phyloP scores from a whole-genome alignment of 2,113 vertebrate genomes.

The Cebidichthys violaceus region DNA sequence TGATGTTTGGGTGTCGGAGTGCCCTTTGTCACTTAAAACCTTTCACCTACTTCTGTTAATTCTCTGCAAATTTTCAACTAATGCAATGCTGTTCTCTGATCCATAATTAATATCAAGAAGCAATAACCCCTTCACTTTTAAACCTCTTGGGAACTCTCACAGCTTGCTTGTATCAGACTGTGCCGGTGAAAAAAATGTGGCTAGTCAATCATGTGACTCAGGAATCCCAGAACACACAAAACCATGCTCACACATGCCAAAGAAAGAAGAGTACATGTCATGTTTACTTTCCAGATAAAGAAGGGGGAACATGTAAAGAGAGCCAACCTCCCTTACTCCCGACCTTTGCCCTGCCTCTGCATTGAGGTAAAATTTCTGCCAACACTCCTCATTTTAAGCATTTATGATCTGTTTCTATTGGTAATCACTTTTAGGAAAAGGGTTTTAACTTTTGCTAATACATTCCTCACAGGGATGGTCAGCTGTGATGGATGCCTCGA shows the following conservation, averaged over 20 bases:
- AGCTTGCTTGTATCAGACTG: background rate
- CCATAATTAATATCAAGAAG: background rate
- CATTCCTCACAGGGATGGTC: conserved; percentile 86
- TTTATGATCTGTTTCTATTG: background rate
- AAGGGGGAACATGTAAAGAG: conserved; percentile 82
- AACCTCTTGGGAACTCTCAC: background rate
- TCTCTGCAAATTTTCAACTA: background rate
- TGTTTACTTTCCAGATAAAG: conserved; percentile 83
- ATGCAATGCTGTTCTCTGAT: background rate
- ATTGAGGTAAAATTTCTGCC: conserved; percentile 85
- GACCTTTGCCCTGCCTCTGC: conserved; percentile 89
- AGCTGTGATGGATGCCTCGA: conserved; percentile 85
- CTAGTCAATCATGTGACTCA: background rate
- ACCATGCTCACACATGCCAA: background rate
- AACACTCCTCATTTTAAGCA: background rate
- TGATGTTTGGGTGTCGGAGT: background rate
- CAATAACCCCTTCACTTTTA: background rate
- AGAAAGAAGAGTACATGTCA: background rate
- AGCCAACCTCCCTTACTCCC: conserved; percentile 77
- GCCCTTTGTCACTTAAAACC: background rate
- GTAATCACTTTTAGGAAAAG: background rate
- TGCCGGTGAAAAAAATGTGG: background rate
- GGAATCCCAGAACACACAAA: background rate
- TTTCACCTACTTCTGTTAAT: background rate
- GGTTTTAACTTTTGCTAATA: background rate